These are phyloP conservation scores for Cryptophagus acutangulus DNA, from an alignment of 2,888 invertebrate species.

Conservation along the genomic window DNA sequence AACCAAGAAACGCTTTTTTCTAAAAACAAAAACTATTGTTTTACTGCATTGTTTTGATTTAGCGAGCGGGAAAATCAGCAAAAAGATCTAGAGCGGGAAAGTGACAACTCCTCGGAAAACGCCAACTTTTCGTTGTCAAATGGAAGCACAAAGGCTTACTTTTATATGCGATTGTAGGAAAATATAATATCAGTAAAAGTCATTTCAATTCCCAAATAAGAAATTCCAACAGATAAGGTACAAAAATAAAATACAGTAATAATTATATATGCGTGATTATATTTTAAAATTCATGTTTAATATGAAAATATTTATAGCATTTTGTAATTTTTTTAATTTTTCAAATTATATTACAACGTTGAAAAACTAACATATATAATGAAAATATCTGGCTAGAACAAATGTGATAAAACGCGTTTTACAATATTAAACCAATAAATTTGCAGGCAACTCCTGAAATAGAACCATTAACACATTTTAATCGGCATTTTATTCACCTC, in stretches of 20 bases:
- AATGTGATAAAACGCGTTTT: conserved; percentile 42
- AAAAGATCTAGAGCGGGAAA: too few relatives aligned
- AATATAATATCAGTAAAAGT: too few relatives aligned
- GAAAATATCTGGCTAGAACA: conserved; percentile 27
- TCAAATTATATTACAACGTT: conserved; percentile 47
- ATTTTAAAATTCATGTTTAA: conserved; percentile 47
- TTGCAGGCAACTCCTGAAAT: conserved; percentile 41
- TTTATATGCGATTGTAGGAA: too few relatives aligned
- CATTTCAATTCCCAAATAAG: too few relatives aligned
- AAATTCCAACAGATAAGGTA: too few relatives aligned
- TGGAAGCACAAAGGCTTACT: too few relatives aligned
- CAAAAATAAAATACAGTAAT: conserved; percentile 40
- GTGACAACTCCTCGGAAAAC: too few relatives aligned
- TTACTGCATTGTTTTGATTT: too few relatives aligned
- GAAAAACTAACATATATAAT: conserved; percentile 44
- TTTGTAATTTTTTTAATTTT: conserved; percentile 35
- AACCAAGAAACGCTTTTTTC: too few relatives aligned
- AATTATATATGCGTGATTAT: conserved; percentile 47
- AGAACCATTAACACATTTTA: conserved; percentile 41
- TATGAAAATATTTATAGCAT: conserved; percentile 49
- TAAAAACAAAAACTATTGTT: too few relatives aligned
- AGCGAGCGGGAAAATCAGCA: too few relatives aligned
- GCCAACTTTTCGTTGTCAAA: too few relatives aligned
- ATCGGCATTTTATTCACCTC: conserved; percentile 44
- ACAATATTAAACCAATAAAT: conserved; percentile 42